Evolutionary conservation across 35 echinoderm and acorn worm species (phyloP), one percentile per base, ranked within the genome.

Genomic region (Ptychodera flava): DNA sequence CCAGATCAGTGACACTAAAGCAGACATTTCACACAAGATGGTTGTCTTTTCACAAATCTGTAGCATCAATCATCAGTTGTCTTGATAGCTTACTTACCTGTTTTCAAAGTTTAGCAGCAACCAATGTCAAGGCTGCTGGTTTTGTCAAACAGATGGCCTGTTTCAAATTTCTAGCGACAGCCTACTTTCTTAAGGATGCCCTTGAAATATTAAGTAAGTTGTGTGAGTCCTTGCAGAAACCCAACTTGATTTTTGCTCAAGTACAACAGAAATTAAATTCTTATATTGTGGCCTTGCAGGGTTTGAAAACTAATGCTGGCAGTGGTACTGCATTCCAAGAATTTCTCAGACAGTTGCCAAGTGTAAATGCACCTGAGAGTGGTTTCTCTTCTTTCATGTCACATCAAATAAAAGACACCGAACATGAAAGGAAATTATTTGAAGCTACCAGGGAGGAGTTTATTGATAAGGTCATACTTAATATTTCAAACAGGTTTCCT

Each of bases 151-250:
- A 64, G 22, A 64, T 64, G 6, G 45, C 45, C 22, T 12, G 45
- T 64, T 64, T 64, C 45, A 64, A 64, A 64, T 64, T 64, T 64
- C n/a, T n/a, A n/a, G n/a, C n/a, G n/a, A n/a, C n/a, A n/a, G n/a
- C n/a, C n/a, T n/a, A n/a, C n/a, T n/a, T n/a, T n/a, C 45, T 64
- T 22, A 64, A 64, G 22, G 45, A 64, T 64, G 6, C 45, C 6
- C 45, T 64, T 64, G 45, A 64, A 64, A 64, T 64, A 12, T 22
- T 64, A 22, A 64, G 45, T 64, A 64, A 64, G 45, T 64, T 64
- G 22, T 64, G 45, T 64, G 45, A 64, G 22, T 12, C 6, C 22
- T 22, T 64, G 22, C 45, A 64, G 45, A 64, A 64, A 64, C 6
- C 22, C 6, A 64, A 64, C 22, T 22, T 64, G 6, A 64, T 64